Conservation (phyloP, 2,113 vertebrate genomes). For the Kryptolebias marmoratus region DNA sequence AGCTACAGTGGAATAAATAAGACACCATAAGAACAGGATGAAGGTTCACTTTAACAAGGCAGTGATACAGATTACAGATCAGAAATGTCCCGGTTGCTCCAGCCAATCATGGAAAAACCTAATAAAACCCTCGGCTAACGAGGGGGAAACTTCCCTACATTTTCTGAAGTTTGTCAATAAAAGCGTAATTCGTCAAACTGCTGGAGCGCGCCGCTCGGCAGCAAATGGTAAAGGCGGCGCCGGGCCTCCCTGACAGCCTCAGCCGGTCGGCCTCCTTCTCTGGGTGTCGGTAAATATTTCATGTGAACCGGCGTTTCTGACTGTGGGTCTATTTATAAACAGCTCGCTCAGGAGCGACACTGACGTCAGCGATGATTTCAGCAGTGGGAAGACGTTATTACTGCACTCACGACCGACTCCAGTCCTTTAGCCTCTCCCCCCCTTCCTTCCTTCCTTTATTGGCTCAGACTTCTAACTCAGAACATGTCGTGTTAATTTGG, state of each 20-base stretch:
- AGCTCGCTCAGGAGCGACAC: constrained; percentile 20
- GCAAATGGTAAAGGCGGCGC: not conserved
- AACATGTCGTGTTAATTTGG: constrained; percentile 23
- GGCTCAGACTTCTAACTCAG: constrained; percentile 11
- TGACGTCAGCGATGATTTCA: constrained; percentile 55
- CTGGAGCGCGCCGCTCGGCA: not conserved
- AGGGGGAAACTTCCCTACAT: too few relatives aligned
- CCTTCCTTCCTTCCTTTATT: constrained; percentile 8
- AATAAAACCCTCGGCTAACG: constrained; percentile 18
- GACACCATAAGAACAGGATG: constrained; percentile 46
- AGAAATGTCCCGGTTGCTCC: constrained; percentile 12
- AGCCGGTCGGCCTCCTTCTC: not conserved
- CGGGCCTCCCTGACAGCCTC: constrained; percentile 6
- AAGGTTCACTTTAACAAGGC: constrained; percentile 52
- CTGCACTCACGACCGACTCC: constrained; percentile 31
- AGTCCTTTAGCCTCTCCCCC: not conserved
- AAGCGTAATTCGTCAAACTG: not conserved
- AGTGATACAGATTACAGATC: constrained; percentile 43
- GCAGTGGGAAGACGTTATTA: constrained; percentile 34
- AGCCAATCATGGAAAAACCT: constrained; percentile 27
- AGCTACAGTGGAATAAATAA: constrained; percentile 68
- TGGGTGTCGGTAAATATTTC: not conserved
- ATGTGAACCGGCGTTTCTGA: constrained; percentile 8
- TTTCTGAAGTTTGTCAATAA: not conserved
- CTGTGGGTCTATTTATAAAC: constrained; percentile 43